Evolutionary conservation across 2,113 vertebrate species (phyloP).

Genomic region (Paramormyrops kingsleyae): DNA sequence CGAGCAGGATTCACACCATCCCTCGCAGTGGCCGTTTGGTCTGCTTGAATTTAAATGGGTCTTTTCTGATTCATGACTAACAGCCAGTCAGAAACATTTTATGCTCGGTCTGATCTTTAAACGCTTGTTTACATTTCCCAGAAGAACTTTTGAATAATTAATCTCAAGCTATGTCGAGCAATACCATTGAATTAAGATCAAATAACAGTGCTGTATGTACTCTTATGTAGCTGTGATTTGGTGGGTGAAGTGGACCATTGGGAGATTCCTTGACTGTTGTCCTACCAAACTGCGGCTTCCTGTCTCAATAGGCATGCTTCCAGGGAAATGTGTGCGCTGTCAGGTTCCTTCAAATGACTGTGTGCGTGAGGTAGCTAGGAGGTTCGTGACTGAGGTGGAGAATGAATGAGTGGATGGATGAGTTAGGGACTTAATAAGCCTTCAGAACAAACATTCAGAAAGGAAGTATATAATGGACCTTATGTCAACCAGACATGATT

Average conservation of each 20-base stretch:
- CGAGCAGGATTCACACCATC: background rate
- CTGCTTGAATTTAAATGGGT: background rate
- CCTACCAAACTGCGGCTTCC: background rate
- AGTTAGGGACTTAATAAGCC: background rate
- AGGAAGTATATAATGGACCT: background rate
- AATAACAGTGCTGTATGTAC: background rate
- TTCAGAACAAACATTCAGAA: background rate
- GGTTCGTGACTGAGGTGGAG: background rate
- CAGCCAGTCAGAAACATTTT: background rate
- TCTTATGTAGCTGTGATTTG: background rate
- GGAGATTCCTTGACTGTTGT: background rate
- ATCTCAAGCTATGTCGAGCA: background rate
- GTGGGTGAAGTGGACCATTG: background rate
- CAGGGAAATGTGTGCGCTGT: background rate
- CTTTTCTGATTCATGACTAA: background rate
- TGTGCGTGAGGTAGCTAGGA: background rate
- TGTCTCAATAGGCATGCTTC: background rate
- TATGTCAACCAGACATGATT: background rate
- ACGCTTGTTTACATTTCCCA: background rate
- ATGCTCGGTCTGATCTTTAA: background rate
- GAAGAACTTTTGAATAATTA: slow-evolving; percentile 7
- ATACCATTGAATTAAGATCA: background rate
- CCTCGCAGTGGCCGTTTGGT: background rate
- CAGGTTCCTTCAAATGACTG: background rate
- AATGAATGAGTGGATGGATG: background rate